These are phyloP conservation scores for Neelides sp. DNA, from an alignment of 1,140 invertebrate species.

Conservation along the genomic window DNA sequence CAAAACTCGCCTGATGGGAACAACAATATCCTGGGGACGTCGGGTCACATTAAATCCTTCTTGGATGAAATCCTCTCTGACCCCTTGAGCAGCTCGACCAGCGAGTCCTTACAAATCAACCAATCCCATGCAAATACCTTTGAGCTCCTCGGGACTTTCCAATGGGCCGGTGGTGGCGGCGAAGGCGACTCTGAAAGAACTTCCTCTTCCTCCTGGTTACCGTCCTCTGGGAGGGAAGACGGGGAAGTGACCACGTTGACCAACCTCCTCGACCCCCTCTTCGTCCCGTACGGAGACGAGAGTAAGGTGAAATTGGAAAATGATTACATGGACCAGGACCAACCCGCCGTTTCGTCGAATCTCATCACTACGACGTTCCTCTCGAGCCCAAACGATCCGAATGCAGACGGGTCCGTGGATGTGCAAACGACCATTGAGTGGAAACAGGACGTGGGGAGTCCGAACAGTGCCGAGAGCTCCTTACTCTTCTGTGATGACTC, in stretches of 20 bases:
- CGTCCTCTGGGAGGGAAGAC: slow-evolving; percentile 12
- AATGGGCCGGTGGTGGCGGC: slow-evolving; percentile 12
- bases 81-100: slow-evolving; percentile 1
- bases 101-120: slow-evolving; percentile 7
- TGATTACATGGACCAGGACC: too few relatives aligned
- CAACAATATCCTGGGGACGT: slow-evolving; percentile 46
- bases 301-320: too few relatives aligned
- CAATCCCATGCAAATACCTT: slow-evolving; percentile 20
- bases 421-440: too few relatives aligned
- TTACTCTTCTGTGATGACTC: slow-evolving; percentile 26
- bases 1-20: slow-evolving; percentile 46
- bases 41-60: slow-evolving; percentile 33
- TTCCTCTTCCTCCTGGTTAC: too few relatives aligned
- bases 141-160: slow-evolving; percentile 25
- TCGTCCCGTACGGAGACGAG: slow-evolving; percentile 27
- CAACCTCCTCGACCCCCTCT: slow-evolving; percentile 28
- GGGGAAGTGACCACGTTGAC: slow-evolving; percentile 28
- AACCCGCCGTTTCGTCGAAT: slow-evolving; percentile 27
- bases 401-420: too few relatives aligned
- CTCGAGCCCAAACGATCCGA: too few relatives aligned
- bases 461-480: too few relatives aligned
- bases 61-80: slow-evolving; percentile 28
- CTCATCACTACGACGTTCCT: slow-evolving; percentile 24
- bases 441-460: too few relatives aligned
- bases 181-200: neutral